Evolutionary conservation across 2,797 vertebrate species (phyloP).

Genomic region (Mormyrops boulengeri): DNA sequence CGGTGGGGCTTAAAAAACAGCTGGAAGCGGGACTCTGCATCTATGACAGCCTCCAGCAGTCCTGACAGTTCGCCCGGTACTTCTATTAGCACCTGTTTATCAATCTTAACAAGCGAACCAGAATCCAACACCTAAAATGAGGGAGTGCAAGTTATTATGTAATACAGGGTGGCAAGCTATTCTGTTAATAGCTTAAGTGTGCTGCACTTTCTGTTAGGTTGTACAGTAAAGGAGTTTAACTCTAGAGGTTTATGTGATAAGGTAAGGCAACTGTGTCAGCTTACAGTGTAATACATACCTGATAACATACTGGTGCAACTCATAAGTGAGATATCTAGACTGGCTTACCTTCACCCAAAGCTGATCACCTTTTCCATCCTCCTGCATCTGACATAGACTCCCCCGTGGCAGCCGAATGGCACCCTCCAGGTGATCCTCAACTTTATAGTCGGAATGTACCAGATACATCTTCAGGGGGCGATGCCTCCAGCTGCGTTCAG

Average conservation of each 20-base stretch:
- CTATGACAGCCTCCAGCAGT: constrained; percentile 61
- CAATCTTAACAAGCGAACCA: constrained; percentile 50
- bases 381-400: constrained; percentile 58
- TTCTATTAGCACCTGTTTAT: constrained; percentile 50
- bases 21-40: constrained; percentile 55
- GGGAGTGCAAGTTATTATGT: neutral
- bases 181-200: neutral
- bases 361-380: constrained; percentile 40
- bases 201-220: neutral
- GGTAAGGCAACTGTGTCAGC: neutral
- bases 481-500: constrained; percentile 46
- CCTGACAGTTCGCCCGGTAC: constrained; percentile 44
- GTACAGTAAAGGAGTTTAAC: neutral
- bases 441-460: constrained; percentile 50
- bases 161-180: neutral
- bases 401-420: constrained; percentile 60
- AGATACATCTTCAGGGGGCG: constrained; percentile 54
- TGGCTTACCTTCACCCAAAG: constrained; percentile 60
- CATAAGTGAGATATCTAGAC: neutral
- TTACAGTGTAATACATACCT: neutral
- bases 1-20: constrained; percentile 48
- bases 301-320: neutral
- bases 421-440: constrained; percentile 62
- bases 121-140: constrained; percentile 59
- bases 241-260: neutral